phyloP scores from a whole-genome alignment of 2,888 invertebrate genomes.

The Formica aserva region DNA sequence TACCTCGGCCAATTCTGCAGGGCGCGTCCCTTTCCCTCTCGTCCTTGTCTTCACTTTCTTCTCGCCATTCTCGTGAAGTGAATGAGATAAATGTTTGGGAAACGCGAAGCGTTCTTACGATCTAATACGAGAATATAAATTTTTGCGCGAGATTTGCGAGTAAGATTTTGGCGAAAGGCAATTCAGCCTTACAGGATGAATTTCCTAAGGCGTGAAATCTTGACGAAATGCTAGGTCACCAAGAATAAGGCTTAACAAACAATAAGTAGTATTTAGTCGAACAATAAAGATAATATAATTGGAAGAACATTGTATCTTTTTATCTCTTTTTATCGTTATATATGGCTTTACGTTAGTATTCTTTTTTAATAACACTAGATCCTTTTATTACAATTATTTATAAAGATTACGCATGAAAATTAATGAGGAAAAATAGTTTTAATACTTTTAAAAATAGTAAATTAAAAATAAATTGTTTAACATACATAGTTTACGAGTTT shows the following conservation, averaged over 20 bases:
- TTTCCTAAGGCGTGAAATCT: slow-evolving; percentile 33
- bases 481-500: neutral
- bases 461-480: neutral
- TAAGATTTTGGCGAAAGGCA: slow-evolving; percentile 52
- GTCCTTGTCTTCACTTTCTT: slow-evolving; percentile 3
- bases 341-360: neutral
- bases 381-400: neutral
- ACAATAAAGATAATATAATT: neutral
- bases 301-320: neutral
- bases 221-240: slow-evolving; percentile 10
- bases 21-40: neutral
- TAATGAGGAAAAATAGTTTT: neutral
- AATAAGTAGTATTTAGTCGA: neutral
- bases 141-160: slow-evolving; percentile 54
- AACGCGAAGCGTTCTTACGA: slow-evolving; percentile 52
- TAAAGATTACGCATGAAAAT: neutral
- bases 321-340: neutral
- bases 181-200: slow-evolving; percentile 37
- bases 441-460: neutral
- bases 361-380: neutral
- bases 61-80: slow-evolving; percentile 48
- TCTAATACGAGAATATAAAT: slow-evolving; percentile 65
- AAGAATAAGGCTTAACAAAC: neutral
- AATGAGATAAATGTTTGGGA: slow-evolving; percentile 59
- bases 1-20: slow-evolving; percentile 74